These are phyloP conservation scores for Acanthosepion esculentum DNA, from an alignment of 2,888 invertebrate species.

Conservation along the genomic window DNA sequence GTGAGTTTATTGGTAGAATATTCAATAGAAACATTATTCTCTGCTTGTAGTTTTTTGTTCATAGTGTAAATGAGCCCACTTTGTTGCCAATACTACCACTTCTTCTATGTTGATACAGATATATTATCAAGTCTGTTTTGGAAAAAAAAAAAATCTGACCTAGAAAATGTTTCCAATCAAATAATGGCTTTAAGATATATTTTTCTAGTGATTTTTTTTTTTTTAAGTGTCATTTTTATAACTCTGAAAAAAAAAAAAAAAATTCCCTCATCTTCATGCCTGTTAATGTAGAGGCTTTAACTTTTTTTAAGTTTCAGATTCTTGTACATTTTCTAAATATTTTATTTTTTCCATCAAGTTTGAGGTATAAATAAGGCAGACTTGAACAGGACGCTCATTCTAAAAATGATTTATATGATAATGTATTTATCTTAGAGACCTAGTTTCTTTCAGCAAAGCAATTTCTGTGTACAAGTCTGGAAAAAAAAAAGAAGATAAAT, in stretches of 20 bases:
- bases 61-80: background rate
- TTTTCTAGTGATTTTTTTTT: background rate
- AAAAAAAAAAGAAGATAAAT: background rate
- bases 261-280: too few relatives aligned
- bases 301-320: background rate
- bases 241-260: background rate
- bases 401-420: background rate
- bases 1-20: background rate
- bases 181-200: constrained; percentile 33
- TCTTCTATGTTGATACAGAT: background rate
- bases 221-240: background rate
- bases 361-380: background rate
- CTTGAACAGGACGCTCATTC: background rate
- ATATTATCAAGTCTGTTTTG: background rate
- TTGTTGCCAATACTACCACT: background rate
- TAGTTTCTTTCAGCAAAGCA: background rate
- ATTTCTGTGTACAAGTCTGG: background rate
- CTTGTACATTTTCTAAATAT: background rate
- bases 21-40: background rate
- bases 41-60: too few relatives aligned
- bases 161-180: background rate
- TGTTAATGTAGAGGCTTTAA: too few relatives aligned
- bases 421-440: background rate
- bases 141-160: background rate
- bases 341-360: background rate